Conservation (phyloP, 2,113 vertebrate genomes). For the Calidris pugnax region DNA sequence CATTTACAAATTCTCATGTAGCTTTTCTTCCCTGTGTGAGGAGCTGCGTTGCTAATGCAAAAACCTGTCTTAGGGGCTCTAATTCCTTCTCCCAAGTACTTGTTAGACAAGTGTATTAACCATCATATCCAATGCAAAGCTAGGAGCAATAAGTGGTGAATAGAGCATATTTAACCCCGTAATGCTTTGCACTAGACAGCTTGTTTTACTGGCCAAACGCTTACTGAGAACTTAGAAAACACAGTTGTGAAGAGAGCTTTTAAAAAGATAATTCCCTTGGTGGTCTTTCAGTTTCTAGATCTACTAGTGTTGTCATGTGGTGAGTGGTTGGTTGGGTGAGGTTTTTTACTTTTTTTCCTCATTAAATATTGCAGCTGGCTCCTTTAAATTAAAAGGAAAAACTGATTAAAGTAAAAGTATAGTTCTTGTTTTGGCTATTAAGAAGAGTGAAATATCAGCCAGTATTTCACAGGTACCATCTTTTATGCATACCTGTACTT, state of each 20-base stretch:
- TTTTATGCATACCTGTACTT: background rate
- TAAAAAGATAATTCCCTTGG: background rate
- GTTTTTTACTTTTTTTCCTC: background rate
- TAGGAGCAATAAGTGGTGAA: slow-evolving; percentile 71
- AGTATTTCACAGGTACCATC: background rate
- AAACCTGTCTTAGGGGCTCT: background rate
- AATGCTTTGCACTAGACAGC: background rate
- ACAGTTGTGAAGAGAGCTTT: background rate
- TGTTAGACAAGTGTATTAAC: slow-evolving; percentile 1
- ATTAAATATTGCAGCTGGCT: background rate
- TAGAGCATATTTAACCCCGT: background rate
- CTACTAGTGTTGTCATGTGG: background rate
- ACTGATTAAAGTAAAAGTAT: background rate
- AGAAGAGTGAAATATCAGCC: background rate
- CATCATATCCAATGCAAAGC: slow-evolving; percentile 57
- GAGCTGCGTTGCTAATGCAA: background rate
- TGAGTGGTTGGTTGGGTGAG: background rate
- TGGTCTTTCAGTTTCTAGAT: background rate
- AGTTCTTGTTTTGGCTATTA: background rate
- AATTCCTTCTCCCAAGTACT: background rate
- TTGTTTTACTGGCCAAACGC: slow-evolving; percentile 8
- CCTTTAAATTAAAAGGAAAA: background rate
- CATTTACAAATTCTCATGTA: background rate
- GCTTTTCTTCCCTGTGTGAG: background rate
- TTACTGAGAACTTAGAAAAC: background rate